These are phyloP conservation scores for Ptyas mucosa DNA, from an alignment of 2,113 vertebrate species.

Conservation along the genomic window DNA sequence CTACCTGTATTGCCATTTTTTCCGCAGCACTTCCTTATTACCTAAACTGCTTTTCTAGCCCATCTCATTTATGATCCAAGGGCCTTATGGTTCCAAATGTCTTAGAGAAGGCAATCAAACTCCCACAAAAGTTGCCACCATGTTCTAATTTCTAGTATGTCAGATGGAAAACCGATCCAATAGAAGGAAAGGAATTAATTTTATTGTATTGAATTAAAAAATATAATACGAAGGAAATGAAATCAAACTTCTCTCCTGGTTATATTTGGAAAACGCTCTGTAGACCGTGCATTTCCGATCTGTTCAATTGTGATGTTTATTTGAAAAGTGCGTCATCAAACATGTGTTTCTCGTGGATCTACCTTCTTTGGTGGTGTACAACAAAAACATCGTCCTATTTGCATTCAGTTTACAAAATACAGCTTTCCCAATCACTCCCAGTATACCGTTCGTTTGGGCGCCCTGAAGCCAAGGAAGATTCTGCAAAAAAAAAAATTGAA, in stretches of 20 bases:
- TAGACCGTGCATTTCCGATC: not conserved
- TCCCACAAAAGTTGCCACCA: not conserved
- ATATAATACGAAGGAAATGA: not conserved
- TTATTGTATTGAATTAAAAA: not conserved
- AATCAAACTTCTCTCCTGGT: not conserved
- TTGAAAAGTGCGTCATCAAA: not conserved
- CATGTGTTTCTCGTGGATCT: not conserved
- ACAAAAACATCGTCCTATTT: not conserved
- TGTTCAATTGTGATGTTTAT: not conserved
- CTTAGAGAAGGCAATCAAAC: not conserved
- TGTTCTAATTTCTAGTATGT: not conserved
- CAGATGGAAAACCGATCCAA: not conserved
- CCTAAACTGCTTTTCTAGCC: not conserved
- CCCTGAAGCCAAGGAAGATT: not conserved
- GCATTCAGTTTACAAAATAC: not conserved
- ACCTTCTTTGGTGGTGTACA: not conserved
- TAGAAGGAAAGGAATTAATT: not conserved
- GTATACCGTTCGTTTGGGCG: not conserved
- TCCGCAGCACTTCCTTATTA: not conserved
- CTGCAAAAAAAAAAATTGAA: not conserved
- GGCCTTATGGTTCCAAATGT: not conserved
- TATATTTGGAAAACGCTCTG: not conserved
- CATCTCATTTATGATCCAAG: not conserved
- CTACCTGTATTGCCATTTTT: not conserved
- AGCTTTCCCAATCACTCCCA: not conserved